Percentiles rank a stretch among this genome's conserved stretches.
phyloP scores from a whole-genome alignment of 1,140 invertebrate genomes.

The Homalodisca vitripennis region DNA sequence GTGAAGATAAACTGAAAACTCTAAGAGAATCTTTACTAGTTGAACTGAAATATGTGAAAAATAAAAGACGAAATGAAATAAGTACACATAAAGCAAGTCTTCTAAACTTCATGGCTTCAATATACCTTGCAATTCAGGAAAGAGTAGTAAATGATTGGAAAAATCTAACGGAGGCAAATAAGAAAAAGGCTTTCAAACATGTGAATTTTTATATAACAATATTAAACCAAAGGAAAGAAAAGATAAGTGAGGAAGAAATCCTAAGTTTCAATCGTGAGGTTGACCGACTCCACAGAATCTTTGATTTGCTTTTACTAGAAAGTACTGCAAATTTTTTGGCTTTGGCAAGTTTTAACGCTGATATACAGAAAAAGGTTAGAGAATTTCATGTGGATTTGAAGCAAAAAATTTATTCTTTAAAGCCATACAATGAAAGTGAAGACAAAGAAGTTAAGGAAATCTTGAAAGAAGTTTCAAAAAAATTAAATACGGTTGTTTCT shows the following conservation, averaged over 20 bases:
- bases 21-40: neutral
- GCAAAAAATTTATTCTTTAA: conserved; percentile 4
- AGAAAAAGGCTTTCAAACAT: neutral
- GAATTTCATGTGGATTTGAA: conserved; percentile 6
- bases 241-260: conserved; percentile 32
- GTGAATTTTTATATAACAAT: conserved; percentile 25
- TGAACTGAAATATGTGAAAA: conserved; percentile 17
- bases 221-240: conserved; percentile 25
- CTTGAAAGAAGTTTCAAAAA: neutral
- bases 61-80: conserved; percentile 20
- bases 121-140: neutral
- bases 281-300: conserved; percentile 29
- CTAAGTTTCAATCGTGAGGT: conserved; percentile 35
- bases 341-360: neutral
- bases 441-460: neutral
- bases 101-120: neutral
- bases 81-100: neutral
- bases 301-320: conserved; percentile 26
- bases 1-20: neutral
- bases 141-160: neutral
- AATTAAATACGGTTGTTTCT: neutral
- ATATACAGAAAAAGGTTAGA: neutral
- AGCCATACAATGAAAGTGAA: neutral
- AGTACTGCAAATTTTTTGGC: conserved; percentile 13
- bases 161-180: neutral